Base-by-base conservation (phyloP, 1,140 invertebrate genomes). In the Drosophila chauvacae region DNA sequence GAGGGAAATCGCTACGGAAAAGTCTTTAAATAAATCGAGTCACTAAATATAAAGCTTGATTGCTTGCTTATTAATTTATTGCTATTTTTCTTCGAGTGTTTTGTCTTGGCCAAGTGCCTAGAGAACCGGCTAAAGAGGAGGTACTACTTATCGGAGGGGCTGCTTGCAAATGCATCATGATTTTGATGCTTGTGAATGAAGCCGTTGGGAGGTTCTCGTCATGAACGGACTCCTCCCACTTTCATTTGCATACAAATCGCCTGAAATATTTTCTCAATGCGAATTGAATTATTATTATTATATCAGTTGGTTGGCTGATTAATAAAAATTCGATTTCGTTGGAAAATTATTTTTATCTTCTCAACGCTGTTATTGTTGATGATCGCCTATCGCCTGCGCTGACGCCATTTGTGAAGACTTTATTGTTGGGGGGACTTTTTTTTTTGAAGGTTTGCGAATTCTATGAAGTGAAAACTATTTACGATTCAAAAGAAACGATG, bases 241-340 rank as follows among this genome's bases (percentile, higher is more conserved):
- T 72, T 72, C 68, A 72, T 72, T 72, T 72, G 69, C 69, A 72
- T 72, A 70, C 66, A 72, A 72, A 72, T 72, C 37, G 68, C 37
- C 55, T 72, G 69, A 66, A 72, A 72, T 66, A 72, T 72, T 72
- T 71, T 59, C 68, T 28, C 37, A 72, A 71, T 59, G 65, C 51
- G 66, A 59, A 72, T 60, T 50, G 58, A 20, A 23, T 23, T 3
- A 23, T 71, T 58, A 48, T 71, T 71, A 71, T 50, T 72, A 41
- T 41, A 23, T 51, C 13, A 42, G 18, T 33, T 68, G 51, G 35
- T 50, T 35, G 23, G 14, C 45, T 71, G 45, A 51, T 72, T 71
- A 72, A 72, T 72, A 45, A 33, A 42, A 72, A 50, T 23, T 37
- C n/a, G 41, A 37, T 51, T 72, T 72, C 53, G 37, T 42, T 72